Evolutionary conservation across 2,797 vertebrate species (phyloP).

Genomic region (Mormyrus proboscirostris): DNA sequence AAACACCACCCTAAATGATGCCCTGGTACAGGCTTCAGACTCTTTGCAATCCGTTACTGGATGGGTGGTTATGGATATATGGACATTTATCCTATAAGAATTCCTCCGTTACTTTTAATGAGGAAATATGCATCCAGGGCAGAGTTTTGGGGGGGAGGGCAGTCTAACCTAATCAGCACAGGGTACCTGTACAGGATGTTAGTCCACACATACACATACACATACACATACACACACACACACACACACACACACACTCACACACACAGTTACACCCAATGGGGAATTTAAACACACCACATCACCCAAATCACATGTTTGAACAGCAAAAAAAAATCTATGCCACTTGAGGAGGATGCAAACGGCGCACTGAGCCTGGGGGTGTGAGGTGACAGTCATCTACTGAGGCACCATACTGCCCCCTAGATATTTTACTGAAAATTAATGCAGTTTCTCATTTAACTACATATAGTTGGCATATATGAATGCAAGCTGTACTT

Average conservation of each 20-base stretch:
- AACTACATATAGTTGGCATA: not conserved
- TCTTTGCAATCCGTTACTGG: not conserved
- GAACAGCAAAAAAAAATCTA: not conserved
- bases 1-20: not conserved
- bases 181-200: not conserved
- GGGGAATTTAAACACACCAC: not conserved
- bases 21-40: not conserved
- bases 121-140: not conserved
- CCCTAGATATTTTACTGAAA: not conserved
- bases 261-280: not conserved
- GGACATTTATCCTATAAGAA: not conserved
- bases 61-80: not conserved
- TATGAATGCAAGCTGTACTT: not conserved
- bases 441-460: not conserved
- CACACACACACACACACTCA: not conserved
- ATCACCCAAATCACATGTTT: not conserved
- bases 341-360: not conserved
- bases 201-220: not conserved
- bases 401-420: not conserved
- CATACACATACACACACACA: too few species aligned
- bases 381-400: not conserved
- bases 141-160: not conserved
- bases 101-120: not conserved
- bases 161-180: not conserved
- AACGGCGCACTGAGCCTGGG: not conserved